These are phyloP conservation scores for Alosa alosa DNA, from an alignment of 2,113 vertebrate species.

Conservation along the genomic window DNA sequence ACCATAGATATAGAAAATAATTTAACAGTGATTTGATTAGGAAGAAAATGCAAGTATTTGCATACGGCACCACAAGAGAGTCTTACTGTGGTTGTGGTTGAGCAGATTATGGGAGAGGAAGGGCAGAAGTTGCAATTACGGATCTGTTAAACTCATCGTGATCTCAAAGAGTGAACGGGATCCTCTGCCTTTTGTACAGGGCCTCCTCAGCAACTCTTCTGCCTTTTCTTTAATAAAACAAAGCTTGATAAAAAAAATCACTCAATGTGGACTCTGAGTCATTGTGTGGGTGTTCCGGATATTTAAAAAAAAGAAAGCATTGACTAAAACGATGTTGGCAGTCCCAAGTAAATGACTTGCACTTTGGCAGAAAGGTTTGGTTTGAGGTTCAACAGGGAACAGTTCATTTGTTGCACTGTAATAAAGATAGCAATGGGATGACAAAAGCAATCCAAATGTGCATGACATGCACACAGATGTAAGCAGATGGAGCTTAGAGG, in stretches of 20 bases:
- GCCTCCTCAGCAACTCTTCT: not conserved
- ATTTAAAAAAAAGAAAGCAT: conserved; percentile 15
- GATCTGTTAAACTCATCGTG: conserved; percentile 45
- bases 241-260: conserved; percentile 26
- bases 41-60: conserved; percentile 9
- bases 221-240: not conserved
- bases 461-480: conserved; percentile 1
- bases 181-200: not conserved
- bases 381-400: conserved; percentile 15
- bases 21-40: conserved; percentile 13
- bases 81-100: conserved; percentile 27
- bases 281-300: conserved; percentile 30
- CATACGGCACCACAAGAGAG: conserved; percentile 23
- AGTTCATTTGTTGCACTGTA: not conserved
- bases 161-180: conserved; percentile 16
- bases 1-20: not conserved
- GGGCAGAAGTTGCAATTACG: not conserved
- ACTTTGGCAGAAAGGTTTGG: conserved; percentile 10
- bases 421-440: not conserved
- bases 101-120: not conserved
- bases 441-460: not conserved
- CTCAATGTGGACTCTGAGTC: conserved; percentile 7
- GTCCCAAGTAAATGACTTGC: conserved; percentile 1
- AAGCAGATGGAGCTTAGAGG: not conserved
- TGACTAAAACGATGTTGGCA: conserved; percentile 6